phyloP scores from a whole-genome alignment of 2,888 invertebrate species.

The Platynereis dumerilii region DNA sequence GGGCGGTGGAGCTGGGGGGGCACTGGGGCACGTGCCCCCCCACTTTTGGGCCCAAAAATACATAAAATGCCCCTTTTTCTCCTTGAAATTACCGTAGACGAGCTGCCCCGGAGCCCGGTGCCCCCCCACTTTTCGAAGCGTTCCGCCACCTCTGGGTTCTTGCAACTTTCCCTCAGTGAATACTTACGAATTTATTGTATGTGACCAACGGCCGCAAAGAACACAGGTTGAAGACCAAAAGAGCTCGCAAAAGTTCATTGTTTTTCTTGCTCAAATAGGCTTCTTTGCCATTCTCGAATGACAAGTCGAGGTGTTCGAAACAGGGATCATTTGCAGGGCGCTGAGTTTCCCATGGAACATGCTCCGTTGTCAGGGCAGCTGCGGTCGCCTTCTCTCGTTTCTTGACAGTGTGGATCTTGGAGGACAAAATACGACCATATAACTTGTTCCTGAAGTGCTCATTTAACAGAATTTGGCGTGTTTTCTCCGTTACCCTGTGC shows the following conservation, averaged over 20 bases:
- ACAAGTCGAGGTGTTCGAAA: constrained; percentile 42
- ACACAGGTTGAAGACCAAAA: constrained; percentile 90
- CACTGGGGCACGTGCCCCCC: too few species aligned
- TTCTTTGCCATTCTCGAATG: constrained; percentile 85
- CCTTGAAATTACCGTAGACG: too few species aligned
- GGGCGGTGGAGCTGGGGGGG: too few species aligned
- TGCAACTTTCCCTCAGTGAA: too few species aligned
- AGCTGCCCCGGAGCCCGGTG: too few species aligned
- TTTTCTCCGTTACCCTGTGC: background rate
- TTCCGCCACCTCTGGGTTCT: too few species aligned
- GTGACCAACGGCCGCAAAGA: constrained; percentile 86
- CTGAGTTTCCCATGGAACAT: background rate
- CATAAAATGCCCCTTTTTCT: too few species aligned
- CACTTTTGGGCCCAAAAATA: too few species aligned
- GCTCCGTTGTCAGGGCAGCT: constrained; percentile 6
- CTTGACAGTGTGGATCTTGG: background rate
- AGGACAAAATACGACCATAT: too few species aligned
- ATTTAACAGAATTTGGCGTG: constrained; percentile 1
- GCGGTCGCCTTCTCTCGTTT: constrained; percentile 14
- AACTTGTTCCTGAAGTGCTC: too few species aligned
- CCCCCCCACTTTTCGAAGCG: too few species aligned
- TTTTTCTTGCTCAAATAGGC: constrained; percentile 96
- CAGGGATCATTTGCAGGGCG: constrained; percentile 23
- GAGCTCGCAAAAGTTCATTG: constrained; percentile 86
- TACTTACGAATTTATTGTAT: constrained; percentile 85